A percentile compares a stretch with the other conserved stretches of the same genome.
These are phyloP conservation scores for Drosophila azteca DNA, from an alignment of 1,140 invertebrate genomes.

Conservation along the genomic window DNA sequence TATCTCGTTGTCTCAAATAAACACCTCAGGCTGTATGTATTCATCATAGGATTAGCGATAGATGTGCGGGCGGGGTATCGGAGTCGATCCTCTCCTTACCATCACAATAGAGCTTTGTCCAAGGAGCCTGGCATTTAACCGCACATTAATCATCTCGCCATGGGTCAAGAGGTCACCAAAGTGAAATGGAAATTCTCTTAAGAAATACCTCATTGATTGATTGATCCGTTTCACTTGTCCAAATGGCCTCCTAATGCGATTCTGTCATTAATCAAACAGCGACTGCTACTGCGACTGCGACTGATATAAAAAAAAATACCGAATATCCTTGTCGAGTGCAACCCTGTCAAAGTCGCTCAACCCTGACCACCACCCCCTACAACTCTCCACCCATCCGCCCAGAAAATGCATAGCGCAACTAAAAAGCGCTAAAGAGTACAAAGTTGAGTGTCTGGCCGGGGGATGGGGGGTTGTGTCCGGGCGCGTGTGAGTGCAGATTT, in stretches of 20 bases:
- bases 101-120: neutral
- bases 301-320: neutral
- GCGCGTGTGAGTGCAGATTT: conserved; percentile 39
- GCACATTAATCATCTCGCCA: conserved; percentile 31
- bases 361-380: neutral
- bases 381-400: neutral
- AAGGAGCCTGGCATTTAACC: conserved; percentile 12
- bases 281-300: neutral
- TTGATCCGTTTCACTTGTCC: conserved; percentile 44
- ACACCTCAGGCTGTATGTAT: too few relatives aligned
- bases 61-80: too few relatives aligned
- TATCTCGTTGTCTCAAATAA: too few relatives aligned
- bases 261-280: conserved; percentile 51
- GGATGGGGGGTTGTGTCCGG: neutral
- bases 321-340: conserved; percentile 12
- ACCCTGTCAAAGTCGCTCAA: neutral
- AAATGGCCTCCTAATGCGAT: conserved; percentile 46
- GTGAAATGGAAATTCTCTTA: conserved; percentile 28
- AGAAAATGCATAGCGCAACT: conserved; percentile 65
- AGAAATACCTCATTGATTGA: conserved; percentile 41
- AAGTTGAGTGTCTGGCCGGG: conserved; percentile 39
- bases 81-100: too few relatives aligned
- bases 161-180: conserved; percentile 48
- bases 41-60: too few relatives aligned
- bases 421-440: conserved; percentile 78